Percentiles rank a stretch among this genome's conserved stretches.
Evolutionary conservation across 92 coral and sea anemone species (phyloP).

Genomic region (Bergia puertoricense): DNA sequence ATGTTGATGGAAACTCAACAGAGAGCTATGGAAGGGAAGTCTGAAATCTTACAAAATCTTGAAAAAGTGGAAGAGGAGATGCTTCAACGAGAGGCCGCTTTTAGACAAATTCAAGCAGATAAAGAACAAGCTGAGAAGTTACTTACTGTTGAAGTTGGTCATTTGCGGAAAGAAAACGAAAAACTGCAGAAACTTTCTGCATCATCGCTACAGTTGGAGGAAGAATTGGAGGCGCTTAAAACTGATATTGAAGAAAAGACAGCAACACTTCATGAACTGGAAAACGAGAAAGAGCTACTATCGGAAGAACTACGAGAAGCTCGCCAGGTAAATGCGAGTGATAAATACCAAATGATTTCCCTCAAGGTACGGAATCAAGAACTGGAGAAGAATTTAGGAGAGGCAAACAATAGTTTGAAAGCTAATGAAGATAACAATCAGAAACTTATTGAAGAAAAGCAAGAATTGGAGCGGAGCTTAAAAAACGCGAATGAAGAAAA

Average conservation of each 20-base stretch:
- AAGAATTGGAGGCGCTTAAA: constrained; percentile 60
- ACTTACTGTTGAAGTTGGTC: constrained; percentile 56
- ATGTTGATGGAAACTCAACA: constrained; percentile 74
- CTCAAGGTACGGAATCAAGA: constrained; percentile 44
- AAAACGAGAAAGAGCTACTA: constrained; percentile 63
- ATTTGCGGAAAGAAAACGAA: constrained; percentile 63
- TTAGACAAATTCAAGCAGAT: constrained; percentile 64
- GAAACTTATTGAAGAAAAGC: constrained; percentile 64
- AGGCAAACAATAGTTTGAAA: constrained; percentile 38
- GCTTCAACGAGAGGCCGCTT: constrained; percentile 57
- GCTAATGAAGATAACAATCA: constrained; percentile 45
- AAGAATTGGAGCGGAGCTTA: constrained; percentile 52
- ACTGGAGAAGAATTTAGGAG: constrained; percentile 55
- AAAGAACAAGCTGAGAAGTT: constrained; percentile 58
- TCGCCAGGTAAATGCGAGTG: constrained; percentile 51
- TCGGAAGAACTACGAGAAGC: constrained; percentile 60
- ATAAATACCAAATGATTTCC: constrained; percentile 51
- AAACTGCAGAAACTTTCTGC: constrained; percentile 45
- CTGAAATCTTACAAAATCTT: constrained; percentile 70
- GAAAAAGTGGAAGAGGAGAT: constrained; percentile 77
- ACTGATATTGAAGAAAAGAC: constrained; percentile 57
- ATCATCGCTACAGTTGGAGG: constrained; percentile 60
- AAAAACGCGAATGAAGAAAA: constrained; percentile 70
- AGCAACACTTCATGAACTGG: constrained; percentile 41
- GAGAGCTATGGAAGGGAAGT: constrained; percentile 79